These are phyloP conservation scores for Anniella stebbinsi DNA, from an alignment of 2,797 vertebrate genomes.

Conservation along the genomic window DNA sequence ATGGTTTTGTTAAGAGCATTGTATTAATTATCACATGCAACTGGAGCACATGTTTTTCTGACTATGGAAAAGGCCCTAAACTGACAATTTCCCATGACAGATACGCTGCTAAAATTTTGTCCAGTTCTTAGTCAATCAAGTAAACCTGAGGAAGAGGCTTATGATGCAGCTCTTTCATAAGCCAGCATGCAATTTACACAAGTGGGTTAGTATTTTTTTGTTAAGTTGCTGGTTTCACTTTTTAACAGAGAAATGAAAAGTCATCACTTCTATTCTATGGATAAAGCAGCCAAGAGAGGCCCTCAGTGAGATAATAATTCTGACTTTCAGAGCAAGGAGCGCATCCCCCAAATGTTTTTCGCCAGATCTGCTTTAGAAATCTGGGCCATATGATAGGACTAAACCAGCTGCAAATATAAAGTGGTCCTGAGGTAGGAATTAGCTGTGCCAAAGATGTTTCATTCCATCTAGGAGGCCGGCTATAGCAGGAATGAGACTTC, in stretches of 20 bases:
- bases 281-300: background rate
- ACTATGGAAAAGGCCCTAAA: background rate
- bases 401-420: conserved; percentile 51
- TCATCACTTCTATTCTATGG: conserved; percentile 10
- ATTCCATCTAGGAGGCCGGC: conserved; percentile 38
- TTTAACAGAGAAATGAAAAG: background rate
- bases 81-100: background rate
- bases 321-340: conserved; percentile 9
- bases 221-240: background rate
- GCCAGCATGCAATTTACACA: background rate
- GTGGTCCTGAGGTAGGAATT: conserved; percentile 40
- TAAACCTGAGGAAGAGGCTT: conserved; percentile 1
- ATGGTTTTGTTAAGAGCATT: background rate
- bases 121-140: accelerated
- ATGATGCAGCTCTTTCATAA: conserved; percentile 9
- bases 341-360: conserved; percentile 24
- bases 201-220: background rate
- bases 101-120: background rate
- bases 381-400: background rate
- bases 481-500: conserved; percentile 30
- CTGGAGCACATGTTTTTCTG: background rate
- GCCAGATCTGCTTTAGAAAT: conserved; percentile 30
- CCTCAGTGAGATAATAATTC: background rate
- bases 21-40: background rate
- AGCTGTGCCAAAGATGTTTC: background rate